These are phyloP conservation scores for Ormyrus nitidulus DNA, from an alignment of 2,888 invertebrate species.

Conservation along the genomic window DNA sequence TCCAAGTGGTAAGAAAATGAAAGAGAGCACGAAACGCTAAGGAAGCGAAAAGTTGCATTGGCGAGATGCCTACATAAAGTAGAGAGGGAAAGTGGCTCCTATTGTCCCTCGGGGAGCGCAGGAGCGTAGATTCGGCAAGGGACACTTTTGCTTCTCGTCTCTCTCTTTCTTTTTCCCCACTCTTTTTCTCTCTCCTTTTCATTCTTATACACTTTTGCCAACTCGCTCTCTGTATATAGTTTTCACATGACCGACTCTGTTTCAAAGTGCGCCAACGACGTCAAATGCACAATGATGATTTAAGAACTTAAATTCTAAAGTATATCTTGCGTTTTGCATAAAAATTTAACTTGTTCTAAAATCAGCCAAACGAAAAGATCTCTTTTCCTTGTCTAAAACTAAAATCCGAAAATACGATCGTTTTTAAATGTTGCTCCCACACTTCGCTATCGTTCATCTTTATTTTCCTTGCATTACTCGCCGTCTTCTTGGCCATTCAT, in stretches of 20 bases:
- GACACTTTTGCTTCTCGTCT: conserved; percentile 47
- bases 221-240: neutral
- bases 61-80: conserved; percentile 52
- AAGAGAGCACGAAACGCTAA: conserved; percentile 48
- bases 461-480: neutral
- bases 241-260: too few species aligned
- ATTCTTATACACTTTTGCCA: neutral
- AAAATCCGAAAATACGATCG: too few species aligned
- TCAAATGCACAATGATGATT: too few species aligned
- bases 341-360: too few species aligned
- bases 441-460: conserved; percentile 10
- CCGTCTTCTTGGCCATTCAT: neutral
- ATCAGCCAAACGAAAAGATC: too few species aligned
- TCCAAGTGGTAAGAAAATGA: conserved; percentile 15
- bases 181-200: neutral
- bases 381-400: too few species aligned
- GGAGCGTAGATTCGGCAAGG: conserved; percentile 55
- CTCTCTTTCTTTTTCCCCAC: conserved; percentile 2
- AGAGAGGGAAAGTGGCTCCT: conserved; percentile 66
- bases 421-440: neutral
- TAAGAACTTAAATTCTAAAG: too few species aligned
- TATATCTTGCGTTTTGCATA: too few species aligned
- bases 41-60: conserved; percentile 59
- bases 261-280: too few species aligned
- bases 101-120: conserved; percentile 70